Evolutionary conservation across 2,797 vertebrate species (phyloP).

Genomic region (Mareca penelope): DNA sequence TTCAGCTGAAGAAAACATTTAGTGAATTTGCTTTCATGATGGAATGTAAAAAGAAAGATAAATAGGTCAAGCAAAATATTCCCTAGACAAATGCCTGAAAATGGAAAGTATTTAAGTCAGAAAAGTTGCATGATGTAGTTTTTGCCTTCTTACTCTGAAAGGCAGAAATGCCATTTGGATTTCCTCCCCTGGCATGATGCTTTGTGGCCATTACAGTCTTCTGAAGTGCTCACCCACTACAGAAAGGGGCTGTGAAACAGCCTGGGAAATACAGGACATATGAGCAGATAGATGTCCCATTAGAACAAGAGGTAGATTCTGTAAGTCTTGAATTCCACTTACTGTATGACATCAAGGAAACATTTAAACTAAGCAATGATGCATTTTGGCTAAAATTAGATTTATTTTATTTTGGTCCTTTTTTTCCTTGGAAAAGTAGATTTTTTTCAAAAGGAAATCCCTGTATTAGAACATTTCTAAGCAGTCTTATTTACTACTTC

Average conservation of each 20-base stretch:
- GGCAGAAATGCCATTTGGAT: accelerated
- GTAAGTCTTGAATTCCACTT: background rate
- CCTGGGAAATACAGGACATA: background rate
- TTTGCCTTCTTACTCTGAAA: background rate
- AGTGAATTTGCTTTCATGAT: background rate
- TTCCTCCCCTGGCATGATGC: background rate
- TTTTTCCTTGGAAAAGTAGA: background rate
- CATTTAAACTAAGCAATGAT: background rate
- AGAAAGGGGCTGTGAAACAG: background rate
- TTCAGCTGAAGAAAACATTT: background rate
- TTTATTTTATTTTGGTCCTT: background rate
- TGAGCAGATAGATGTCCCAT: background rate
- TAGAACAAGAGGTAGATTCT: background rate
- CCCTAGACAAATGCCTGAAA: background rate
- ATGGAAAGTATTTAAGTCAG: background rate
- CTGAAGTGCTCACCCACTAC: background rate
- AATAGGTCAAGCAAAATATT: background rate
- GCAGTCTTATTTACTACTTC: background rate
- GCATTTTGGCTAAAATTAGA: background rate
- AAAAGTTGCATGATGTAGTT: background rate
- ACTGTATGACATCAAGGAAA: background rate
- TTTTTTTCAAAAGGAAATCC: background rate
- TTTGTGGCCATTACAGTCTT: background rate
- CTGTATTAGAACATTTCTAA: background rate
- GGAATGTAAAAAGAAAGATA: background rate